Conservation (phyloP, 2,888 invertebrate genomes). For the Stenodema calcarata region DNA sequence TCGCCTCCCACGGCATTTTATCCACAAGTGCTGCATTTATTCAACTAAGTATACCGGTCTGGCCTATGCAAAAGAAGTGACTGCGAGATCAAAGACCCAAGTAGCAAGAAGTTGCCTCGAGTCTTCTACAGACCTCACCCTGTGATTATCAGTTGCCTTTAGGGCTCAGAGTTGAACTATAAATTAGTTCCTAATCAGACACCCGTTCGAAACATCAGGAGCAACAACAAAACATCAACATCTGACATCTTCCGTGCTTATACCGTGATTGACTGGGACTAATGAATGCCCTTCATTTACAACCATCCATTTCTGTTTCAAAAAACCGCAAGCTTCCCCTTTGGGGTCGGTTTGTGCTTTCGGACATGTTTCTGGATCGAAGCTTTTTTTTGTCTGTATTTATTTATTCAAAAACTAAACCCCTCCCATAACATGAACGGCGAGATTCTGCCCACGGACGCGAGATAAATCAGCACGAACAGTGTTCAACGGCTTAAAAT, state of each 20-base stretch:
- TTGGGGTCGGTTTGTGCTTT: neutral
- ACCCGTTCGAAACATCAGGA: conserved; percentile 13
- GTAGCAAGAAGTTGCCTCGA: conserved; percentile 26
- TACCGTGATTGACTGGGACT: conserved; percentile 40
- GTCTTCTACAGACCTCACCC: conserved; percentile 13
- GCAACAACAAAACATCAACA: conserved; percentile 32
- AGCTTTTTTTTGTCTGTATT: conserved; percentile 17
- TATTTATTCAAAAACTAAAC: conserved; percentile 32
- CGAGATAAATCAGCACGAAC: conserved; percentile 28
- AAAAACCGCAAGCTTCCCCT: neutral
- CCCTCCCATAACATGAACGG: conserved; percentile 26
- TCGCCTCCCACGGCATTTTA: neutral
- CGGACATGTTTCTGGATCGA: neutral
- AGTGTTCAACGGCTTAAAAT: conserved; percentile 33
- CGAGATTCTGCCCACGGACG: conserved; percentile 11
- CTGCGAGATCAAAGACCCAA: conserved; percentile 22
- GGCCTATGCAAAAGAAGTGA: conserved; percentile 12
- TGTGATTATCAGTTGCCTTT: conserved; percentile 34
- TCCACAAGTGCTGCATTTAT: neutral
- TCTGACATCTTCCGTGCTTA: conserved; percentile 5
- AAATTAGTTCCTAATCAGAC: conserved; percentile 29
- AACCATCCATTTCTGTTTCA: neutral
- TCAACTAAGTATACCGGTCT: conserved; percentile 11
- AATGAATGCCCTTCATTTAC: conserved; percentile 31
- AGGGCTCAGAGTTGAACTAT: conserved; percentile 35